These are phyloP conservation scores for Saccopteryx bilineata DNA, from an alignment of 2,113 vertebrate species.

Conservation along the genomic window DNA sequence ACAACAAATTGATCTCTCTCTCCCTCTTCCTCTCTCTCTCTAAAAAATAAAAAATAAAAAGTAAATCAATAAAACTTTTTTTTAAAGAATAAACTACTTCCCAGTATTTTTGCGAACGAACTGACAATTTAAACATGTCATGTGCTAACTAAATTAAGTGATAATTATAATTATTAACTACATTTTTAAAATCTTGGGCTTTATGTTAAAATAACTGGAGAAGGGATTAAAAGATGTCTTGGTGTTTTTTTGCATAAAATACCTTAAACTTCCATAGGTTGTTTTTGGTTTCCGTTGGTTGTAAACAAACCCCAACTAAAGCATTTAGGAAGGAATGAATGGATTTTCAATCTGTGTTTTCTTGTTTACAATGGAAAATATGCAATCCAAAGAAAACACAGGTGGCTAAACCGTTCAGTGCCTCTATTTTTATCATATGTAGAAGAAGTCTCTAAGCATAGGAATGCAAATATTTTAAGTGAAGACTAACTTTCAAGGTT, in stretches of 20 bases:
- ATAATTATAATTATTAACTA: not conserved
- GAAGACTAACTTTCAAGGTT: slow-evolving; percentile 60
- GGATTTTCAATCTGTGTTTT: slow-evolving; percentile 76
- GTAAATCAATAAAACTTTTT: too few species aligned
- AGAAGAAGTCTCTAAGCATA: not conserved
- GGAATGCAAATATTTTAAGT: slow-evolving; percentile 61
- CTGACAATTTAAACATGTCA: not conserved
- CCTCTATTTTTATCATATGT: slow-evolving; percentile 71
- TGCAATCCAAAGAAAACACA: slow-evolving; percentile 71
- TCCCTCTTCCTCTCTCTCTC: too few species aligned
- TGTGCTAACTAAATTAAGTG: not conserved
- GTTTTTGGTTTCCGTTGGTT: slow-evolving; percentile 58
- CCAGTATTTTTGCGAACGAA: not conserved
- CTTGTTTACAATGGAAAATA: slow-evolving; percentile 74
- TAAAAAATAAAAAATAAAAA: too few species aligned
- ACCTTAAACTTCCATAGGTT: not conserved
- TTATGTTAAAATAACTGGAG: slow-evolving; percentile 27
- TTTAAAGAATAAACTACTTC: not conserved
- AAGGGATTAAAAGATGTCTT: slow-evolving; percentile 23
- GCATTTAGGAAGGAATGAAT: slow-evolving; percentile 64
- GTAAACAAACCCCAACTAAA: slow-evolving; percentile 62
- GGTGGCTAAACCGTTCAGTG: slow-evolving; percentile 45
- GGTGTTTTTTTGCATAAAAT: not conserved
- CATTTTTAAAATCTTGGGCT: not conserved
- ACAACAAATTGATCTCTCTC: too few species aligned